Evolutionary conservation across 2,888 invertebrate genomes (phyloP), one percentile per base, ranked within the genome.

Genomic region (Morpho helenor): DNA sequence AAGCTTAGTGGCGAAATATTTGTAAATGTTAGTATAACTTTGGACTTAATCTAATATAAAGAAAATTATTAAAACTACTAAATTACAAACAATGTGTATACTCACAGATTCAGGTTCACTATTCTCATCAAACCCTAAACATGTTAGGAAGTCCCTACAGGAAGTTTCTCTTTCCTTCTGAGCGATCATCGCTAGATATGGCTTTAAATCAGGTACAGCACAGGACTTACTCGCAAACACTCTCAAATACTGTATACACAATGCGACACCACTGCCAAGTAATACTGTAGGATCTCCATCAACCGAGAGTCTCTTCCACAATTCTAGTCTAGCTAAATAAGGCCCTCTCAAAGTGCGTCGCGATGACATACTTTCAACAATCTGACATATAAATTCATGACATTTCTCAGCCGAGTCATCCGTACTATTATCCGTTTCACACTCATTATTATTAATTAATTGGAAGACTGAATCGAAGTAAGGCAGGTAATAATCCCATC

Each of bases 151-250:
- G 62, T 93, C 92, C 57, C 87, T 82, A 41, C 93, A 91, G 56
- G 94, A 82, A 49, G 91, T 90, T 62, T 92, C 85, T 63, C 93
- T 92, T 63, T 94, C 92, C 8, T 92, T 91, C 45, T 92, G 87
- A 7, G 95, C 92, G 64, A 97, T 87, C 68, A 96, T 91, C 48
- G 92, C 86, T 50, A 97, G 79, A 80, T 96, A 98, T 6, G 94
- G 89, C 62, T 94, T 93, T 52, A 98, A 88, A 79, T 99, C 98
- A 7, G 94, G 93, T 61, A 96, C 96, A 61, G 96, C 96, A 80
- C 97, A 97, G 0, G 95, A 94, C 75, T 97, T 97, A 70, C 95
- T 94, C 3, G 97, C 97, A 83, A 98, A 98, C 66, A 93, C 92
- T 46, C 87, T 83, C 68, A 96, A 95, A 85, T 97, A 98, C 69